A percentile compares a stretch with the other conserved stretches of the same genome.
Evolutionary conservation across 2,113 vertebrate genomes (phyloP).

Genomic region (Sylvilagus bachmani): DNA sequence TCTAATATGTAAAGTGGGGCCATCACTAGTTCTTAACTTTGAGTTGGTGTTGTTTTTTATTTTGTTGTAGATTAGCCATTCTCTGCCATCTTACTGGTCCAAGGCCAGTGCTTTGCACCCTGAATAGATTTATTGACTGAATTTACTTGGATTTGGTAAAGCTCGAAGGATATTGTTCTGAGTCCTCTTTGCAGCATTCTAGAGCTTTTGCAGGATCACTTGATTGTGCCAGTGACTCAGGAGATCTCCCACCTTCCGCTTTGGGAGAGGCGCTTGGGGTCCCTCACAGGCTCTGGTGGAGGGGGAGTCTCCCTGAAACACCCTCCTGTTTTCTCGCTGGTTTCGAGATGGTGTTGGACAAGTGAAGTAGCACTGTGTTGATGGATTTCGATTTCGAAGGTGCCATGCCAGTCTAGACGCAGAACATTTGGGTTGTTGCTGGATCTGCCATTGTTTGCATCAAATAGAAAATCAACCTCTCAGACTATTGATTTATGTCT

Average conservation of each 20-base stretch:
- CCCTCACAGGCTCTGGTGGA: background rate
- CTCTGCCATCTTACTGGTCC: background rate
- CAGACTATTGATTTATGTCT: background rate
- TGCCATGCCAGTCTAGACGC: background rate
- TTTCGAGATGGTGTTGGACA: background rate
- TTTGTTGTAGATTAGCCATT: background rate
- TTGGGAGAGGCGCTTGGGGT: background rate
- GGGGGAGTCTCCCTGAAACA: background rate
- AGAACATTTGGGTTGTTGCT: background rate
- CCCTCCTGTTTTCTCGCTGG: background rate
- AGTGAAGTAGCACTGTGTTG: background rate
- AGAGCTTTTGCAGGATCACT: background rate
- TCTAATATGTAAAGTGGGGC: background rate
- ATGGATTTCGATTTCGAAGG: slow-evolving; percentile 2
- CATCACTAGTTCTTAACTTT: background rate
- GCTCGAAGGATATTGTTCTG: background rate
- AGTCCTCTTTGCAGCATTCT: background rate
- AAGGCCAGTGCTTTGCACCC: too few species aligned
- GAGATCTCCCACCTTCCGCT: background rate
- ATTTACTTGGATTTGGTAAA: background rate
- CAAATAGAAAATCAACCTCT: background rate
- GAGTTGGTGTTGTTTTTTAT: background rate
- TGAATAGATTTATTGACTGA: background rate
- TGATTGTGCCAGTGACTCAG: background rate
- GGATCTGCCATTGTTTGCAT: background rate